Percentiles rank a stretch among this genome's conserved stretches.
These are phyloP conservation scores for Scaptodrosophila lebanonensis DNA, from an alignment of 1,140 invertebrate genomes.

Conservation along the genomic window DNA sequence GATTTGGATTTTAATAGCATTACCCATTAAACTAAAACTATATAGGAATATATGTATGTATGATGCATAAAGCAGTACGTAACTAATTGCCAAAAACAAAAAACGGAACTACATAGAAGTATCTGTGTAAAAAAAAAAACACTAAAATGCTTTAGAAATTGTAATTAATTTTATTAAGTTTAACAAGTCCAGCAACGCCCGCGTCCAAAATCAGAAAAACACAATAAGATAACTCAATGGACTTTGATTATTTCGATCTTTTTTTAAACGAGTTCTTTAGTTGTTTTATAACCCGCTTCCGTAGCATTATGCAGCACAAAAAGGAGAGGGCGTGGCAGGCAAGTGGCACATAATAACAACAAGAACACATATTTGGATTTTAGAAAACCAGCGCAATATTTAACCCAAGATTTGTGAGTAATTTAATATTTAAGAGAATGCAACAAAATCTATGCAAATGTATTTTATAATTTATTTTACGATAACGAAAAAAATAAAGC, in stretches of 20 bases:
- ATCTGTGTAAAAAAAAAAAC: conserved; percentile 36
- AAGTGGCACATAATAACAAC: too few relatives aligned
- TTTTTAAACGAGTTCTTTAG: too few relatives aligned
- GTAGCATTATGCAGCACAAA: background rate
- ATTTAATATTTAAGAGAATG: conserved; percentile 60
- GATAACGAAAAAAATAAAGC: conserved; percentile 60
- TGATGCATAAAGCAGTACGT: conserved; percentile 48
- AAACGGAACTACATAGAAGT: conserved; percentile 27
- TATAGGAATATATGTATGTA: too few relatives aligned
- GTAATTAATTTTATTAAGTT: too few relatives aligned
- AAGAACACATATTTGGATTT: too few relatives aligned
- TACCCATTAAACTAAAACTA: conserved; percentile 29
- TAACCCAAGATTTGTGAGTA: conserved; percentile 70
- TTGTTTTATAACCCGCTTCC: too few relatives aligned
- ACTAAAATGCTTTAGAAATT: conserved; percentile 28
- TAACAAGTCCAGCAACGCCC: too few relatives aligned
- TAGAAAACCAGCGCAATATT: conserved; percentile 62
- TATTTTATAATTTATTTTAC: conserved; percentile 75
- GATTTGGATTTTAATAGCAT: conserved; percentile 61
- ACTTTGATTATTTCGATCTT: too few relatives aligned
- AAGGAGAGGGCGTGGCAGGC: conserved; percentile 30
- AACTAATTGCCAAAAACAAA: conserved; percentile 68
- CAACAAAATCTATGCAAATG: conserved; percentile 33
- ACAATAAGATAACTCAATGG: too few relatives aligned
- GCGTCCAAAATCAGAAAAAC: too few relatives aligned